Conservation (phyloP, 2,888 invertebrate genomes). For the Erebia aethiops region DNA sequence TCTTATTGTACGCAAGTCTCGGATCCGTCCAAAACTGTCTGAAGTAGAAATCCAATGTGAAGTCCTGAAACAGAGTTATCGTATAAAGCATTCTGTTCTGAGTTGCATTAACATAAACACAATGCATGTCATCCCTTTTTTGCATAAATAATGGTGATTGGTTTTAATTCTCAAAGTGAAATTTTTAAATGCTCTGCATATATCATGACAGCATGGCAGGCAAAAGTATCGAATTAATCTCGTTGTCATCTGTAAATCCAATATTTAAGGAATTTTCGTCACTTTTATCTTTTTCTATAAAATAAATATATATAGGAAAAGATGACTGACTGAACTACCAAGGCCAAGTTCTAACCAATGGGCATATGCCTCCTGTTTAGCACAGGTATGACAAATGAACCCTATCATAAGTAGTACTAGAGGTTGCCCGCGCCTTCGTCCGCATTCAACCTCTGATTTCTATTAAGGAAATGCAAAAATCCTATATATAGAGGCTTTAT, state of each 20-base stretch:
- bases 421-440: no score
- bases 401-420: no score
- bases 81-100: constrained; percentile 3
- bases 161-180: neutral
- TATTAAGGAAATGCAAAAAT: no score
- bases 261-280: no score
- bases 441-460: no score
- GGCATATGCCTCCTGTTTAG: no score
- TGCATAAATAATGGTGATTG: neutral
- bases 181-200: neutral
- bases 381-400: no score
- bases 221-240: neutral
- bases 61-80: constrained; percentile 85
- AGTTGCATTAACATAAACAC: neutral
- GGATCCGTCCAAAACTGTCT: constrained; percentile 99
- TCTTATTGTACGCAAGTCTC: constrained; percentile 94
- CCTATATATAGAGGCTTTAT: no score
- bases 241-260: neutral
- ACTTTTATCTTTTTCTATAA: no score
- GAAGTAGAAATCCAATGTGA: constrained; percentile 98
- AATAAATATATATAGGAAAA: no score
- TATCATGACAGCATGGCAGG: neutral
- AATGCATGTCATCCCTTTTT: constrained; percentile 6
- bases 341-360: no score
- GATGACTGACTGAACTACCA: no score